Evolutionary conservation across 2,888 invertebrate genomes (phyloP), one percentile per base, ranked within the genome.

Genomic region (Cheilosia vernalis): DNA sequence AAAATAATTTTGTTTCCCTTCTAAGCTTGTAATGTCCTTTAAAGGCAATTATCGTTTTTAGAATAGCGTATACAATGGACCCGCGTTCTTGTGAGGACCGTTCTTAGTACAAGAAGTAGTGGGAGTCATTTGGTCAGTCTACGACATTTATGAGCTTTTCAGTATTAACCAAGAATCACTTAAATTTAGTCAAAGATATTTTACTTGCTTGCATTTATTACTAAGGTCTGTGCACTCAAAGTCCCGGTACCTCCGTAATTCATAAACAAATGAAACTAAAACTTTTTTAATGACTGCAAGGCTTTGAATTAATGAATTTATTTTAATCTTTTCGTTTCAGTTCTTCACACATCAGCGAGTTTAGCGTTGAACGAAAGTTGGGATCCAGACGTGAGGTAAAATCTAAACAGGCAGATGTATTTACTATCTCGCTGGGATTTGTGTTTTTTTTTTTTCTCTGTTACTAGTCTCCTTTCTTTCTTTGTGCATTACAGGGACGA

Each of bases 311-410:
- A 42, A 55, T 30, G 17, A 27, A 33, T 69, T 49, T 61, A 24
- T 24, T 56, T 63, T 51, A 3, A 21, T 66, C 21, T 87, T 88
- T 86, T 89, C 91, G 69, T 88, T 95, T 90, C 94, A 98, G 98
- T 99, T 93, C 95, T 98, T 93, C 98, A 98, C 94, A 99, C 98
- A 91, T 98, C 98, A 91, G 98, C 98, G 92, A 98, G 98, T 94
- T 95, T 99, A 92, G 97, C 98, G 89, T 94, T 98, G 92, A 98
- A 98, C 93, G 98, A 98, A 94, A 98, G 98, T 93, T 98, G 98
- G 98, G 98, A 98, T 94, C 98, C 98, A 88, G 97, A 98, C 93
- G 98, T 98, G 87, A 94, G 94, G 94, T 94, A 90, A 72, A 90
- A 87, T 86, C 24, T 47, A 89, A 49, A 44, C 10, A 58, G 30